A percentile compares a stretch with the other conserved stretches of the same genome.
Conservation (phyloP, 2,888 invertebrate species). For the Venusia cambrica region DNA sequence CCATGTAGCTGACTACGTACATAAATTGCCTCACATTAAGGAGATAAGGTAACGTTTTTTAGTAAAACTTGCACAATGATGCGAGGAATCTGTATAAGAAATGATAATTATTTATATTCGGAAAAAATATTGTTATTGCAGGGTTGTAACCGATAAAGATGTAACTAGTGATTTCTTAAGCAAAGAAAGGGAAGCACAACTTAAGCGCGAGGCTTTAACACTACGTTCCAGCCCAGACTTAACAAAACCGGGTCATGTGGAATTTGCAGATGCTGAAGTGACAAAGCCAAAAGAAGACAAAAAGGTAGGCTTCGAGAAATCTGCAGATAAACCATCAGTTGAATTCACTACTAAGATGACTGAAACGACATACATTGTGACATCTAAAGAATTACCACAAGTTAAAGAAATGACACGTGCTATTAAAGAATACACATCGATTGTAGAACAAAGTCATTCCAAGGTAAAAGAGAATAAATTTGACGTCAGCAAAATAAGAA, state of each 20-base stretch:
- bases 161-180: constrained; percentile 53
- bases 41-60: constrained; percentile 60
- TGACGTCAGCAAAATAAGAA: constrained; percentile 66
- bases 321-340: constrained; percentile 29
- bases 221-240: constrained; percentile 9
- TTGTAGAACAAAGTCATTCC: constrained; percentile 35
- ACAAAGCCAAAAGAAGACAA: constrained; percentile 27
- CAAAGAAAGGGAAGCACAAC: constrained; percentile 63
- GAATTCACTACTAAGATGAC: constrained; percentile 44
- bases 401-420: constrained; percentile 35
- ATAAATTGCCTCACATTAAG: constrained; percentile 70
- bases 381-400: constrained; percentile 39
- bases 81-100: no score
- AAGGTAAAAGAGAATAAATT: constrained; percentile 49
- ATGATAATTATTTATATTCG: no score
- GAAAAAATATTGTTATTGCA: constrained; percentile 32
- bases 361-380: constrained; percentile 42
- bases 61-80: no score
- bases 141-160: constrained; percentile 50
- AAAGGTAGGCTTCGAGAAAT: constrained; percentile 27
- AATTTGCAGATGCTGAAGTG: background rate
- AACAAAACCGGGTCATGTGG: background rate
- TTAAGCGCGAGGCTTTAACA: constrained; percentile 50
- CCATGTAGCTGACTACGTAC: constrained; percentile 67
- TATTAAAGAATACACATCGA: constrained; percentile 36